A percentile compares a stretch with the other conserved stretches of the same genome.
These are phyloP conservation scores for Turdus rufiventris DNA, from an alignment of 2,113 vertebrate genomes.

Conservation along the genomic window DNA sequence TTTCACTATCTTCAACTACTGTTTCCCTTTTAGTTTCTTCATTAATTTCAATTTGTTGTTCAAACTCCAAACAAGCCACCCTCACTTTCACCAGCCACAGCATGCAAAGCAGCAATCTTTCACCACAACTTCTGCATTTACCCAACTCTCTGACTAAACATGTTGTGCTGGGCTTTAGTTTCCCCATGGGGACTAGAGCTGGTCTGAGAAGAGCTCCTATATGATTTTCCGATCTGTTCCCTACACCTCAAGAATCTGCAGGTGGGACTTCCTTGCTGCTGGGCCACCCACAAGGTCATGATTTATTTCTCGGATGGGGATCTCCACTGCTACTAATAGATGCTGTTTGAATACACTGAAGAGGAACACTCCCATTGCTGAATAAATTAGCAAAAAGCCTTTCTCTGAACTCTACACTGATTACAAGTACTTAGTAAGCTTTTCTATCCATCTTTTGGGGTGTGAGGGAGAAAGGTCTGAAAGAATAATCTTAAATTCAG, in stretches of 20 bases:
- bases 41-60: background rate
- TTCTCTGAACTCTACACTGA: background rate
- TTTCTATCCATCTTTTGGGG: background rate
- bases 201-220: background rate
- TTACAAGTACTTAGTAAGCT: background rate
- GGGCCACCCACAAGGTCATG: background rate
- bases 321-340: background rate
- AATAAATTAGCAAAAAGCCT: background rate
- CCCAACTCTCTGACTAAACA: fast-evolving
- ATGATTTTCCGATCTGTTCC: background rate
- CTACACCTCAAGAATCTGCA: background rate
- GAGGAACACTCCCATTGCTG: background rate
- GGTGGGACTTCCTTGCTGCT: background rate
- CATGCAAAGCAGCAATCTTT: background rate
- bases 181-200: background rate
- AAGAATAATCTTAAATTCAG: background rate
- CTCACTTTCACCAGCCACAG: background rate
- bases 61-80: background rate
- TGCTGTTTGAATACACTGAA: background rate
- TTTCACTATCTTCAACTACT: background rate
- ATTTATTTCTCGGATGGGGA: background rate
- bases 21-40: background rate
- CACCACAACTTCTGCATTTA: background rate
- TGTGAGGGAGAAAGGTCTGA: background rate
- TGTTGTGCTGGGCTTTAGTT: background rate